Evolutionary conservation across 2,797 vertebrate species (phyloP).

Genomic region (Pangasius sanitwongsei): DNA sequence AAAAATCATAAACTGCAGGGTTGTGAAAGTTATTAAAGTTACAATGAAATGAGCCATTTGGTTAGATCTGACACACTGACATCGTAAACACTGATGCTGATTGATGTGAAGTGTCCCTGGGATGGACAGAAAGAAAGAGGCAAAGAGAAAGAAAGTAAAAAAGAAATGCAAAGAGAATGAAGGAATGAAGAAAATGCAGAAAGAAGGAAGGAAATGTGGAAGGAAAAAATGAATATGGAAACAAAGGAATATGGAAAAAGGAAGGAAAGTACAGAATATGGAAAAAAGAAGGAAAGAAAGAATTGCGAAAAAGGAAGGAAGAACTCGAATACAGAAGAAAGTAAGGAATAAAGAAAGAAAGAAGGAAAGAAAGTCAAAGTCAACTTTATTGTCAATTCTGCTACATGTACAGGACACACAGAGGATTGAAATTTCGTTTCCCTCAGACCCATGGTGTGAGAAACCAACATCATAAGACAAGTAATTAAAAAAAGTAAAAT

Average conservation of each 20-base stretch:
- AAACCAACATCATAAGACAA: no score
- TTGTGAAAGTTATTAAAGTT: slow-evolving; percentile 7
- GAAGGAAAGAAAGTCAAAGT: background rate
- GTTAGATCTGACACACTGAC: background rate
- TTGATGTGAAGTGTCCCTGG: background rate
- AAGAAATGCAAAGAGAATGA: background rate
- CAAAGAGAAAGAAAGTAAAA: no score
- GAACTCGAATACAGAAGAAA: background rate
- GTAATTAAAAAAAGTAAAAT: no score
- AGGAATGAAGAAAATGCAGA: background rate
- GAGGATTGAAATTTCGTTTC: no score
- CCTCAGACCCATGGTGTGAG: no score
- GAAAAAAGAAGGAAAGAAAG: background rate
- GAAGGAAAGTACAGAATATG: background rate
- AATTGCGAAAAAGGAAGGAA: background rate
- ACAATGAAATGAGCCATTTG: background rate
- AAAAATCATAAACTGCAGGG: background rate
- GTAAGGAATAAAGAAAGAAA: background rate
- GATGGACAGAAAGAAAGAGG: background rate
- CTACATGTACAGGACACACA: no score
- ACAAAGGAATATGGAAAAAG: background rate
- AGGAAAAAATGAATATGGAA: background rate
- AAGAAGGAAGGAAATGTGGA: background rate
- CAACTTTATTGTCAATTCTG: no score
- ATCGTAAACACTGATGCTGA: background rate